Evolutionary conservation across 1,140 invertebrate genomes (phyloP), one percentile per base, ranked within the genome.

Genomic region (Platyura marginata): DNA sequence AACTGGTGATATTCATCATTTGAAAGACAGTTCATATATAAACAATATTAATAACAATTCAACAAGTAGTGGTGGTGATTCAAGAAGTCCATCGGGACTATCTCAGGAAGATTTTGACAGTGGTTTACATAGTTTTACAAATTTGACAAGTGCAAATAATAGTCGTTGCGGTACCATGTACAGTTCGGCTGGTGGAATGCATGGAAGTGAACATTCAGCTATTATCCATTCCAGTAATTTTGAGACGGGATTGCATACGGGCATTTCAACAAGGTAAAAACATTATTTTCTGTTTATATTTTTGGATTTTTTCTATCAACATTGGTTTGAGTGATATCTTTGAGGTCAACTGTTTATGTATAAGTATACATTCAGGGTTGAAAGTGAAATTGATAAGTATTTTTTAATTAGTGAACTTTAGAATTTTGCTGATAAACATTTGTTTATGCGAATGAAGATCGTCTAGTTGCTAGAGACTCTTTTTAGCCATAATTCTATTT

Each of bases 81-180:
- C 58, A 2, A 54, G 56, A 16, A 54, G 57, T 18, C 47, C 55
- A 21, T 46, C 51, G 32, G 51, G 49, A 1, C 44, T 59, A 15
- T 51, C 56, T 32, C 51, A 55, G 21, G 41, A 33, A 20, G 49
- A 43, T 32, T 46, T 48, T 16, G 44, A 48, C 38, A 47, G 44
- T 13, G 47, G 44, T 3, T 23, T 58, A n/a, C 51, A 58, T 29
- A 61, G 48, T 43, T 60, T 58, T 40, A 61, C 58, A 15, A 57
- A 60, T 25, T 40, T 61, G 20, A 60, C 51, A 4, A 56, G 44
- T 40, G 53, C 56, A 8, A 16, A 15, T 54, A 56, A 25, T 55
- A 59, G 19, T 54, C 53, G 4, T 10, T 34, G 32, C 11, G 13
- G 13, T n/a, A 20, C 16, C 16, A 18, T 18, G 36, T 29, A 29